phyloP scores from a whole-genome alignment of 2,797 vertebrate genomes.

The Enteromius thamalakanensis region DNA sequence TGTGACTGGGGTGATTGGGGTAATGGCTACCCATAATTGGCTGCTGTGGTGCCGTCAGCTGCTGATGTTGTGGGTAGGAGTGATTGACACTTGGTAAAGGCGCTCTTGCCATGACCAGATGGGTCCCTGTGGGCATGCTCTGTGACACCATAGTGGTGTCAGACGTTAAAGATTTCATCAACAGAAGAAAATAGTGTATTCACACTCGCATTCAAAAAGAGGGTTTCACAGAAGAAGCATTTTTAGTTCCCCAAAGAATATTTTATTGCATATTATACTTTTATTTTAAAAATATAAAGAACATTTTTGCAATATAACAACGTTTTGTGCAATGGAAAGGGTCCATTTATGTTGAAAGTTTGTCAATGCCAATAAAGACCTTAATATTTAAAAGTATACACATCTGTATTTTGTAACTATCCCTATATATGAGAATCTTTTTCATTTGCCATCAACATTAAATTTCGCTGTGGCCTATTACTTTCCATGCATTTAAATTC shows the following conservation, averaged over 20 bases:
- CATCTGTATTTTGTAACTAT: neutral
- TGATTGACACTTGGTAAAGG: constrained; percentile 41
- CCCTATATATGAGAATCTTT: constrained; percentile 60
- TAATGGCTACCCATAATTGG: constrained; percentile 51
- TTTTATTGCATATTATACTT: neutral
- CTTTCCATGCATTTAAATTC: neutral
- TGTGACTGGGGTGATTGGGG: constrained; percentile 42
- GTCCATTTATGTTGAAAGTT: neutral
- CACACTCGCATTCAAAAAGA: constrained; percentile 10
- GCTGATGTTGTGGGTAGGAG: constrained; percentile 33
- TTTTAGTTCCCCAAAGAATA: neutral
- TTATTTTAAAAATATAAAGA: neutral
- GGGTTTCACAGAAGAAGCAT: neutral
- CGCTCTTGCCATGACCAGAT: constrained; percentile 25
- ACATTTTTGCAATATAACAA: neutral
- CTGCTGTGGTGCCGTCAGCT: constrained; percentile 37
- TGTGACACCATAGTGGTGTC: neutral
- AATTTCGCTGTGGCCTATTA: constrained; percentile 41
- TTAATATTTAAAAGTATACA: neutral
- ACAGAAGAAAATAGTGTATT: constrained; percentile 20
- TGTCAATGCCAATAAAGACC: neutral
- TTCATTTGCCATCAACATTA: constrained; percentile 66
- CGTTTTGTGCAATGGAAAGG: neutral
- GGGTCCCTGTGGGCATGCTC: constrained; percentile 16
- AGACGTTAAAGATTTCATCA: constrained; percentile 6